Conservation (phyloP, 2,797 vertebrate genomes). For the Phoebastria nigripes region DNA sequence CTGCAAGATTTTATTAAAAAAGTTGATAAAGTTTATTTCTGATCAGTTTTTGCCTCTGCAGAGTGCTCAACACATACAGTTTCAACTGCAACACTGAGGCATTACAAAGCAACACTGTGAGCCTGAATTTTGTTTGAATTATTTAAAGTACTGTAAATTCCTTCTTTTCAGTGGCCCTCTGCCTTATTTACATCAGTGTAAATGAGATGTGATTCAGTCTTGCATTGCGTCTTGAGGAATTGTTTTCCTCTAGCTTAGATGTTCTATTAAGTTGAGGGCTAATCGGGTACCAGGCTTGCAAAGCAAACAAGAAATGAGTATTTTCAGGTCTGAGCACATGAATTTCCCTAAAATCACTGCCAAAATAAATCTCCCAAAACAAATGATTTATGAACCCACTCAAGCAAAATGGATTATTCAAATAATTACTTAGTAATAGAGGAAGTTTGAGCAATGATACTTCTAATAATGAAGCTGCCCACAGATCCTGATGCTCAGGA, state of each 20-base stretch:
- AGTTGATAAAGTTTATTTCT: not conserved
- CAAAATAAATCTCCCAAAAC: slow-evolving; percentile 23
- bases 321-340: not conserved
- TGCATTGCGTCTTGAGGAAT: not conserved
- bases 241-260: not conserved
- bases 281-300: not conserved
- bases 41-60: not conserved
- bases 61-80: not conserved
- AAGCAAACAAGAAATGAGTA: not conserved
- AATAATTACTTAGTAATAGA: slow-evolving; percentile 52
- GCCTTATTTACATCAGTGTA: not conserved
- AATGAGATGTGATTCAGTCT: slow-evolving; percentile 2
- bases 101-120: rapidly evolving
- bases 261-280: slow-evolving; percentile 15
- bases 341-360: not conserved
- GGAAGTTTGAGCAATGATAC: slow-evolving; percentile 45
- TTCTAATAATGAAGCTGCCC: slow-evolving; percentile 55
- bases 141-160: not conserved
- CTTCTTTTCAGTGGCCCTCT: not conserved
- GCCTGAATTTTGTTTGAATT: not conserved
- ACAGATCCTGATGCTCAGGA: slow-evolving; percentile 41
- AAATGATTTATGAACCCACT: slow-evolving; percentile 20
- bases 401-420: slow-evolving; percentile 51
- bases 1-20: not conserved
- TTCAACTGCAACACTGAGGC: not conserved